Evolutionary conservation across 2,113 vertebrate genomes (phyloP).

Genomic region (Grallaria varia): DNA sequence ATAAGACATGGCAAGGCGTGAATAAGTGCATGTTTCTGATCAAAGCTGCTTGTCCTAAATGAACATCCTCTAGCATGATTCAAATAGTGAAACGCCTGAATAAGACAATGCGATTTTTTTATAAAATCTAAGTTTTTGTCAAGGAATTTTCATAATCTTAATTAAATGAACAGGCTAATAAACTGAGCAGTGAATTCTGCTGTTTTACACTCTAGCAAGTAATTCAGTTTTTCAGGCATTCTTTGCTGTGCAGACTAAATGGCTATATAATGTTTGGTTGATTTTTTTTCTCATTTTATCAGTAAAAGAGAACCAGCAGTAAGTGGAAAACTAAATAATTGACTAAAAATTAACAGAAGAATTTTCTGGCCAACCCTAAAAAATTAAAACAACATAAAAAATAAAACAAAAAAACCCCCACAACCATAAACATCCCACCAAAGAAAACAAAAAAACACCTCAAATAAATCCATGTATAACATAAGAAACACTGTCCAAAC

Average conservation of each 20-base stretch:
- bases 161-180: conserved; percentile 37
- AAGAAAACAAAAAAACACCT: too few relatives aligned
- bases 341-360: background rate
- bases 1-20: conserved; percentile 32
- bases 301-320: background rate
- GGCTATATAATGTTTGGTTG: background rate
- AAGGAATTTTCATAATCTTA: conserved; percentile 34
- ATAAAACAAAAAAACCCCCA: background rate
- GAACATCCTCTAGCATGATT: conserved; percentile 12
- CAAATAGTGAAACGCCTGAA: background rate
- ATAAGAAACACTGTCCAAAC: background rate
- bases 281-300: background rate
- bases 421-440: too few relatives aligned
- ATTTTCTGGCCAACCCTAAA: background rate
- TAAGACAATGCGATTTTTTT: background rate
- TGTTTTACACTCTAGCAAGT: background rate
- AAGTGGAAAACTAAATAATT: conserved; percentile 19
- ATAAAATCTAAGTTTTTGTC: conserved; percentile 17
- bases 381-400: background rate
- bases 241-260: background rate
- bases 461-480: background rate
- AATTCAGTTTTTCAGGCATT: conserved; percentile 20
- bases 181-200: background rate
- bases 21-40: conserved; percentile 49
- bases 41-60: conserved; percentile 45